Evolutionary conservation across 1,140 invertebrate species (phyloP).

Genomic region (Theocolax elegans): DNA sequence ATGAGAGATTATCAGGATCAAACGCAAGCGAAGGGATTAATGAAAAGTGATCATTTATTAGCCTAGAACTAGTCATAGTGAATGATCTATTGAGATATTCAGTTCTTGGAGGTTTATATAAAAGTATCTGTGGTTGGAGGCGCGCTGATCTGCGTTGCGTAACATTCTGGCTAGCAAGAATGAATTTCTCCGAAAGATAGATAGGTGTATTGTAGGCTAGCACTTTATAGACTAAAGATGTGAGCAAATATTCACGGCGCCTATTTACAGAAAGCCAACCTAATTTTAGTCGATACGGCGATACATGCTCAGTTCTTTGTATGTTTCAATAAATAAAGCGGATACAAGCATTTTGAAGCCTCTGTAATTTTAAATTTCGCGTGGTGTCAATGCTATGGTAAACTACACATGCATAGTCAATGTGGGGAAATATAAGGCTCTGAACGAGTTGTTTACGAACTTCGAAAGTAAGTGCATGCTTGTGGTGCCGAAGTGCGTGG

Average conservation of each 20-base stretch:
- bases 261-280: neutral
- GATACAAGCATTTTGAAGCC: neutral
- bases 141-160: neutral
- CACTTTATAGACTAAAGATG: neutral
- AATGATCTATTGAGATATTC: neutral
- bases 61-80: too few relatives aligned
- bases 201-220: neutral
- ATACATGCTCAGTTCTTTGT: neutral
- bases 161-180: neutral
- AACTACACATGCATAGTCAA: neutral
- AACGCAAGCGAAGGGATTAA: too few relatives aligned
- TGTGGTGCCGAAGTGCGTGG: neutral
- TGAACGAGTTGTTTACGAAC: neutral
- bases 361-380: neutral
- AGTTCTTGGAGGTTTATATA: neutral
- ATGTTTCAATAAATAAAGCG: neutral
- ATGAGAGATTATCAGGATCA: too few relatives aligned
- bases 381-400: neutral
- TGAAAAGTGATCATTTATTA: too few relatives aligned
- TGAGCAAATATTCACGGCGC: neutral
- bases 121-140: neutral
- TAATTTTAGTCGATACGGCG: neutral
- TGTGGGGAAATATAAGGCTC: neutral
- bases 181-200: neutral
- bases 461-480: neutral